A percentile compares a stretch with the other conserved stretches of the same genome.
Evolutionary conservation across 2,113 vertebrate species (phyloP).

Genomic region (Semnornis frantzii): DNA sequence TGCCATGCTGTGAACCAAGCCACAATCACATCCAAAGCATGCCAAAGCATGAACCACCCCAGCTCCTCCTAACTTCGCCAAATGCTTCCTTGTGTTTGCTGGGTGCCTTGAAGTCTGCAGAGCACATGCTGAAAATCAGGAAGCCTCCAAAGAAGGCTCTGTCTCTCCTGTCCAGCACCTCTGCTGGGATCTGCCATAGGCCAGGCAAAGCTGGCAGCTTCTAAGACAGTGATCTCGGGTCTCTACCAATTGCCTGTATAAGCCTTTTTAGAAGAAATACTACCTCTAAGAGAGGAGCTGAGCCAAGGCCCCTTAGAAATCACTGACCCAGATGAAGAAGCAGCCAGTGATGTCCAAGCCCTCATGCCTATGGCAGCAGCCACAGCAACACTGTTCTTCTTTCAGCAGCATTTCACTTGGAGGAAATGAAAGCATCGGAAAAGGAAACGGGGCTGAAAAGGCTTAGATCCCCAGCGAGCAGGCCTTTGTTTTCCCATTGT

Average conservation of each 20-base stretch:
- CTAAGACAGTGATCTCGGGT: not conserved
- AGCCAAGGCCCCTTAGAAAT: not conserved
- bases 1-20: not conserved
- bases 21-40: not conserved
- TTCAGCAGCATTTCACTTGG: conserved; percentile 11
- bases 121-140: not conserved
- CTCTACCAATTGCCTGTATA: not conserved
- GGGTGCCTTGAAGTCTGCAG: not conserved
- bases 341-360: not conserved
- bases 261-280: not conserved
- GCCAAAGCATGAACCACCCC: not conserved
- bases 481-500: conserved; percentile 61
- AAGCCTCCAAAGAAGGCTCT: not conserved
- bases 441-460: conserved; percentile 62
- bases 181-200: not conserved
- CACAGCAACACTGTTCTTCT: not conserved
- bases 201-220: not conserved
- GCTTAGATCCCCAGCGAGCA: not conserved
- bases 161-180: not conserved
- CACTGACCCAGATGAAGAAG: not conserved
- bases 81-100: not conserved
- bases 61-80: not conserved
- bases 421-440: conserved; percentile 58
- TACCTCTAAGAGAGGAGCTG: not conserved
- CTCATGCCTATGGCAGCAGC: not conserved